Base-by-base conservation (phyloP, 2,797 vertebrate species). In the Neopelma chrysocephalum region DNA sequence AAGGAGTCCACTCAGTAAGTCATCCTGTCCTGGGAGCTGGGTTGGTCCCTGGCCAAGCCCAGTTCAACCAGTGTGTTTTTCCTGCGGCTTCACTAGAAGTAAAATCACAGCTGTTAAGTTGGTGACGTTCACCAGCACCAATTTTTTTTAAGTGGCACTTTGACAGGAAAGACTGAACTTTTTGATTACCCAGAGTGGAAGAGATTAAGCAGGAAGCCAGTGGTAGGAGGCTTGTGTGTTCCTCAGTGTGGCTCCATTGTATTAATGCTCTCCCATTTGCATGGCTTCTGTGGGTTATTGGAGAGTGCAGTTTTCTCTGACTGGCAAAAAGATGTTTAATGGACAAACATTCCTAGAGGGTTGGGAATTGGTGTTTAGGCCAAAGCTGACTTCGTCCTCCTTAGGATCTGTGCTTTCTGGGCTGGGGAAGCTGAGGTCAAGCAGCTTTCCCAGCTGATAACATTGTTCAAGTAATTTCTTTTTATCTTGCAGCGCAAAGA, bases 401-500 rank as follows among this genome's bases (percentile, higher is more conserved):
- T 29, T 26, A 45, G 58, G 29, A 61, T 56, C 70, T 76, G 58
- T 87, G 86, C 66, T 82, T 83, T 80, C 78, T 83, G 38, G 83
- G 58, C 57, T 65, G 84, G 68, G 56, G 65, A 56, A 17, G 3
- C 53, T 9, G 56, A 29, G 61, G 57, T 89, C 40, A 20, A 73
- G 90, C 83, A 82, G 75, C 75, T 93, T 90, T 70, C 1, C 3
- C 26, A 47, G 62, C 79, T 68, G 77, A 90, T 96, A 94, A 94
- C 66, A 62, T 94, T 95, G 86, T 92, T 96, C 43, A 92, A 90
- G 71, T 71, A 18, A 75, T 77, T 95, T 72, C 77, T 82, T 81
- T 84, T 90, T 97, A 43, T 96, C 93, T 97, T 97, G 43, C 92
- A 99, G 99, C 96, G 82, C 98, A 98, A 96, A 99, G 97, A 95